A percentile compares a stretch with the other conserved stretches of the same genome.
phyloP scores from a whole-genome alignment of 2,797 vertebrate species.

The Corythornis leucogaster region DNA sequence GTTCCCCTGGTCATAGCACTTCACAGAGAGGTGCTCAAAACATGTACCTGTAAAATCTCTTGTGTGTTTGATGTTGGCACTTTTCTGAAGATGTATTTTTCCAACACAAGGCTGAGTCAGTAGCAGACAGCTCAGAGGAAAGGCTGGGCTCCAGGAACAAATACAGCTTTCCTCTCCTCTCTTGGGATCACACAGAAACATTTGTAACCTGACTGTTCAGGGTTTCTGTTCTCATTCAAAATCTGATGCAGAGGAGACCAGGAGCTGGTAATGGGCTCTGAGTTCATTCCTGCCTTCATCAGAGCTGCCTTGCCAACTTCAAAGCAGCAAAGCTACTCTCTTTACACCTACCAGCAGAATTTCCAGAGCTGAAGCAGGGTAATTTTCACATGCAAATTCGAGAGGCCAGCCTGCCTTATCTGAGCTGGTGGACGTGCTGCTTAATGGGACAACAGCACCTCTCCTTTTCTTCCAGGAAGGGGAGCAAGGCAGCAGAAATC shows the following conservation, averaged over 20 bases:
- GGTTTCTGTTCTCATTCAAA: conserved; percentile 44
- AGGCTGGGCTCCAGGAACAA: conserved; percentile 46
- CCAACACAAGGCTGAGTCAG: conserved; percentile 33
- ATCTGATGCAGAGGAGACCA: conserved; percentile 24
- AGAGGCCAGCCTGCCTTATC: conserved; percentile 15
- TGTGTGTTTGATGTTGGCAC: conserved; percentile 43
- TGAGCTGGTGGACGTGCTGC: background rate
- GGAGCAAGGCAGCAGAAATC: background rate
- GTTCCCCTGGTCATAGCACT: background rate
- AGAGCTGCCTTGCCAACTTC: conserved; percentile 45
- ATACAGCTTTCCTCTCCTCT: conserved; percentile 26
- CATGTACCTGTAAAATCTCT: conserved; percentile 21
- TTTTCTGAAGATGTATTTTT: conserved; percentile 58
- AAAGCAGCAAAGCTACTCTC: conserved; percentile 58
- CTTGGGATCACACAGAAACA: conserved; percentile 25
- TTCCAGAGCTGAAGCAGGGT: conserved; percentile 65
- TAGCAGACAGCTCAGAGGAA: conserved; percentile 52
- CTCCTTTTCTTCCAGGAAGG: background rate
- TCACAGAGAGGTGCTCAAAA: conserved; percentile 1
- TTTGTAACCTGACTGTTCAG: background rate
- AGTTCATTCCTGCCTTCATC: conserved; percentile 69
- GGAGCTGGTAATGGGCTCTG: conserved; percentile 23
- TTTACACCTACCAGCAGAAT: conserved; percentile 45
- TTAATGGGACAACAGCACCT: conserved; percentile 37
- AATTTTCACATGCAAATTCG: conserved; percentile 78